Percentiles rank a stretch among this genome's conserved stretches.
Evolutionary conservation across 2,797 vertebrate species (phyloP).

Genomic region (Pitangus sulphuratus): DNA sequence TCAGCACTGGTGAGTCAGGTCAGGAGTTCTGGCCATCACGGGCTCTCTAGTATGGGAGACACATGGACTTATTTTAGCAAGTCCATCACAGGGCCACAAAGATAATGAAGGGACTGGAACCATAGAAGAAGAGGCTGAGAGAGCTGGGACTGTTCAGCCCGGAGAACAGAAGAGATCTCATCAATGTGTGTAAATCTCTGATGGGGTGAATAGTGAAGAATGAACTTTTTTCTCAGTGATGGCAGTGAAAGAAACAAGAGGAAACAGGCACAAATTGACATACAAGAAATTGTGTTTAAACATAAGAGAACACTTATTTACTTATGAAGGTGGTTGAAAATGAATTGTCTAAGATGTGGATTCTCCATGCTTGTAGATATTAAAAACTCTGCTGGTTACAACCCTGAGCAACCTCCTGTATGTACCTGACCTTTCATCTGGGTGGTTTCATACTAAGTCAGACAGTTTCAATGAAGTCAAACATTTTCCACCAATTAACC

Average conservation of each 20-base stretch:
- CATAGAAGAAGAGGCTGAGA: neutral
- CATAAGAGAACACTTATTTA: neutral
- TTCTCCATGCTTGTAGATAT: neutral
- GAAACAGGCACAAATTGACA: neutral
- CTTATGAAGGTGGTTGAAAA: neutral
- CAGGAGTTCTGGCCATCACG: neutral
- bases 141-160: neutral
- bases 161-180: neutral
- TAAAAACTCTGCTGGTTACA: neutral
- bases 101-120: neutral
- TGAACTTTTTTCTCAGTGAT: neutral
- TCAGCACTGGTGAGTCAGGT: neutral
- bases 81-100: neutral
- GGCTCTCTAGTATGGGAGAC: neutral
- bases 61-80: neutral
- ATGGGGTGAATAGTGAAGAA: neutral
- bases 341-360: neutral
- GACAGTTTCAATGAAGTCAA: neutral
- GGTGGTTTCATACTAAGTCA: neutral
- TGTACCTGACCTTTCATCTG: neutral
- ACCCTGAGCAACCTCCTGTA: neutral
- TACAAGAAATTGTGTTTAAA: neutral
- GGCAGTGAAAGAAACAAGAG: neutral
- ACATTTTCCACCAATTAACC: neutral
- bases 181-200: neutral